A percentile compares a stretch with the other conserved stretches of the same genome.
These are phyloP conservation scores for Drosophila sechellia DNA, from an alignment of 1,140 invertebrate species.

Conservation along the genomic window DNA sequence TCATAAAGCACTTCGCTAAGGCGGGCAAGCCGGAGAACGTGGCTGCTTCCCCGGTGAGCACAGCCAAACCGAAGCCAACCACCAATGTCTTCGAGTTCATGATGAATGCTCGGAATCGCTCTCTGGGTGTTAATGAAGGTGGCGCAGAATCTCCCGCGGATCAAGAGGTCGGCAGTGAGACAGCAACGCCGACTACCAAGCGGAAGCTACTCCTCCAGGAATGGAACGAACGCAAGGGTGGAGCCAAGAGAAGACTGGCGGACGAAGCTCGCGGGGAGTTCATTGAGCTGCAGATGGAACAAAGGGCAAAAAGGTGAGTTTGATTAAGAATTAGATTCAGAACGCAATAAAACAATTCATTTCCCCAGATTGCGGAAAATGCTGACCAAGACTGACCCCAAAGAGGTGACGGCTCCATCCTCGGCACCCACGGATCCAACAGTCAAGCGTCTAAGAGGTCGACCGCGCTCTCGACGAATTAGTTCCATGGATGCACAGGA, in stretches of 20 bases:
- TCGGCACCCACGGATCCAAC: slow-evolving; percentile 32
- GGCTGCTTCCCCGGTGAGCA: background rate
- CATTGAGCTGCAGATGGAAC: slow-evolving; percentile 86
- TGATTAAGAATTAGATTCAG: no score
- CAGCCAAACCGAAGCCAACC: slow-evolving; percentile 21
- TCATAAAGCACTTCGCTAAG: slow-evolving; percentile 63
- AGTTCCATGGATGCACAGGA: slow-evolving; percentile 35
- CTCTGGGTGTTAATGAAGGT: slow-evolving; percentile 87
- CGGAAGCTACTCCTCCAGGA: slow-evolving; percentile 86
- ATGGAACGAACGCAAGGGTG: slow-evolving; percentile 87
- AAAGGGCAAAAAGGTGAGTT: slow-evolving; percentile 85
- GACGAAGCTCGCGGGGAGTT: slow-evolving; percentile 86
- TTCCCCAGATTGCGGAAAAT: slow-evolving; percentile 71
- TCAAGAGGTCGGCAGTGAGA: slow-evolving; percentile 47
- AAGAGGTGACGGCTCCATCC: slow-evolving; percentile 11
- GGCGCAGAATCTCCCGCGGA: slow-evolving; percentile 84
- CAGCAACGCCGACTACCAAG: slow-evolving; percentile 84
- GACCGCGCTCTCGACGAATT: slow-evolving; percentile 38
- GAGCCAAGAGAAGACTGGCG: slow-evolving; percentile 85
- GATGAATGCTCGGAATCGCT: slow-evolving; percentile 87
- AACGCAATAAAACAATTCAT: background rate
- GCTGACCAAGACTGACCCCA: slow-evolving; percentile 54
- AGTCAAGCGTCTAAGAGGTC: slow-evolving; percentile 46
- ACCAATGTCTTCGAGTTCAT: slow-evolving; percentile 87
- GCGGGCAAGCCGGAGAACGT: slow-evolving; percentile 19